phyloP scores from a whole-genome alignment of 2,888 invertebrate genomes.

The Fissipunctia ypsillon region DNA sequence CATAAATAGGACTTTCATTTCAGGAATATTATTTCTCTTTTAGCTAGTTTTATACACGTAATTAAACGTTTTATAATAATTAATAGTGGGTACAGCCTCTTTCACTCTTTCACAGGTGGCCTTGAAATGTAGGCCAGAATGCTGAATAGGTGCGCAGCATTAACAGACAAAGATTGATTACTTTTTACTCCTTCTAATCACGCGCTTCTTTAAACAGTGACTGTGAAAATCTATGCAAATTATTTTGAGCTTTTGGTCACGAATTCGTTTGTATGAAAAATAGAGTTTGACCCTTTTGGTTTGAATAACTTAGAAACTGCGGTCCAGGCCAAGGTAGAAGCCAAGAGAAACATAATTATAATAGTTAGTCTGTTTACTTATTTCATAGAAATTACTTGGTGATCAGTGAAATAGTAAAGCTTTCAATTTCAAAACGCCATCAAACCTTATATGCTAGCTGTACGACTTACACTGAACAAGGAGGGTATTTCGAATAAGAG shows the following conservation, averaged over 20 bases:
- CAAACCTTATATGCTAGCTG: neutral
- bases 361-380: neutral
- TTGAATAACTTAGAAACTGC: neutral
- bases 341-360: neutral
- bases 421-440: neutral
- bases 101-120: conserved; percentile 36
- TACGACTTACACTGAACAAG: too few relatives aligned
- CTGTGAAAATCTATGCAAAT: conserved; percentile 8
- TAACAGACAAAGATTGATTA: conserved; percentile 54
- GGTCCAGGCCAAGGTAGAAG: neutral
- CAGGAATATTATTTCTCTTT: too few relatives aligned
- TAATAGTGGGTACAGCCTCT: conserved; percentile 23
- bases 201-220: conserved; percentile 19
- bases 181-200: conserved; percentile 31
- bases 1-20: neutral
- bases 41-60: too few relatives aligned
- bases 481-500: neutral
- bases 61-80: too few relatives aligned
- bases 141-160: conserved; percentile 30
- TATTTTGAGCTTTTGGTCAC: conserved; percentile 7
- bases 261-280: neutral
- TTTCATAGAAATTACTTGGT: neutral
- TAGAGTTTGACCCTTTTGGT: neutral
- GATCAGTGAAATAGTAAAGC: neutral
- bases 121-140: conserved; percentile 37